Conservation (phyloP, 2,113 vertebrate species). For the Cynoglossus semilaevis region DNA sequence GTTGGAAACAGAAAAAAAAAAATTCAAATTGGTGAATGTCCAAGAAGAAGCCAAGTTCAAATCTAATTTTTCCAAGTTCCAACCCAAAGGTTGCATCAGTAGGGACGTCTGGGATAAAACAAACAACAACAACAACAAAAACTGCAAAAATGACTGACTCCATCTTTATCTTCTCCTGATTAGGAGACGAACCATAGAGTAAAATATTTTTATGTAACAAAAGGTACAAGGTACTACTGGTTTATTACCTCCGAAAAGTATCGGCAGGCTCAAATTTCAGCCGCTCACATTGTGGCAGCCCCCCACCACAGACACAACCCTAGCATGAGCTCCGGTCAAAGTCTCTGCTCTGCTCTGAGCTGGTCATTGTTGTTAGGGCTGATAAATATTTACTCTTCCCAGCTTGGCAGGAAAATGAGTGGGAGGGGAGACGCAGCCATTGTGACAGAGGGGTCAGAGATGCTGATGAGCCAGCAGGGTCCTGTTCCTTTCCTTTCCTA, state of each 20-base stretch:
- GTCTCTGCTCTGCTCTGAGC: conserved; percentile 74
- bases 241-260: neutral
- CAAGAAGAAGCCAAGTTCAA: too few species aligned
- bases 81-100: too few species aligned
- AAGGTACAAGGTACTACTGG: too few species aligned
- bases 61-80: too few species aligned
- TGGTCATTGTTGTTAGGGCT: conserved; percentile 77
- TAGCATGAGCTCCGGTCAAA: conserved; percentile 63
- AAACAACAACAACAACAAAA: too few species aligned
- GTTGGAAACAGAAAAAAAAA: too few species aligned
- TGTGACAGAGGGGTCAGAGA: conserved; percentile 74
- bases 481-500: conserved; percentile 57
- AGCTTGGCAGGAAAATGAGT: conserved; percentile 81
- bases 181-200: too few species aligned
- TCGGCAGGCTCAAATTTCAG: conserved; percentile 7
- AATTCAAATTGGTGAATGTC: too few species aligned
- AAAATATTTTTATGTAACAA: too few species aligned
- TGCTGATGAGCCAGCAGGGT: conserved; percentile 57
- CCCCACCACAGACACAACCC: conserved; percentile 28
- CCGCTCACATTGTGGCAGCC: conserved; percentile 15
- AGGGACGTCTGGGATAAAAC: too few species aligned
- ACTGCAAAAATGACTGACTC: too few species aligned
- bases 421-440: conserved; percentile 72
- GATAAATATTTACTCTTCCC: conserved; percentile 92
- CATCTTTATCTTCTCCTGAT: too few species aligned